Percentiles rank a stretch among this genome's conserved stretches.
Evolutionary conservation across 2,113 vertebrate genomes (phyloP).

Genomic region (Microcebus jonahi): DNA sequence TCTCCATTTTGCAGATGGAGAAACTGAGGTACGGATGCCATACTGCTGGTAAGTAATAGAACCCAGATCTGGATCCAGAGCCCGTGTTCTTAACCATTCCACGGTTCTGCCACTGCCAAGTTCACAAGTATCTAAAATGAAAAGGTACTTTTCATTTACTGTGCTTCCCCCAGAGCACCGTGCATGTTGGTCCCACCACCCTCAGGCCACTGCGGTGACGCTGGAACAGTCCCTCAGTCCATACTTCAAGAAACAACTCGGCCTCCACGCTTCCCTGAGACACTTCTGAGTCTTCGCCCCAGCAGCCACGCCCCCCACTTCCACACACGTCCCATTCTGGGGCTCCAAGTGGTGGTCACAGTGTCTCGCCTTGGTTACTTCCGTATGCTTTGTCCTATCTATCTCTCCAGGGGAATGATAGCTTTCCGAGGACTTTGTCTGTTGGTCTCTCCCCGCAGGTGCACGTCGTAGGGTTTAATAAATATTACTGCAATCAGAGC

Average conservation of each 20-base stretch:
- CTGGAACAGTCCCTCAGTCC: background rate
- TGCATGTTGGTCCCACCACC: accelerated
- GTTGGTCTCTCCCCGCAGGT: background rate
- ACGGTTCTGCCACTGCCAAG: accelerated
- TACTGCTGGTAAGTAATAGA: accelerated
- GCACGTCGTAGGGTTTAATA: background rate
- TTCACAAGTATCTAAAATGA: background rate
- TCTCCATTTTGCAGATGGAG: background rate
- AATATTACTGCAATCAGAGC: accelerated
- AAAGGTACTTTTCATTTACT: background rate
- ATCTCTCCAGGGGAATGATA: background rate
- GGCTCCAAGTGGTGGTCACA: accelerated
- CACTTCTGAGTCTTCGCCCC: background rate
- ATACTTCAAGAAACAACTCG: background rate
- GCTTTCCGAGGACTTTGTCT: background rate
- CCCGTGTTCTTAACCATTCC: background rate
- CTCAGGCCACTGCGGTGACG: background rate
- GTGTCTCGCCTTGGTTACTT: background rate
- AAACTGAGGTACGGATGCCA: background rate
- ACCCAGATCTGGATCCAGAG: background rate
- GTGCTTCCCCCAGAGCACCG: background rate
- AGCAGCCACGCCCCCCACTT: background rate
- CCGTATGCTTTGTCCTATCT: background rate
- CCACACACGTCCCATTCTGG: accelerated
- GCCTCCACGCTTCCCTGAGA: background rate